Conservation (phyloP, 2,113 vertebrate species). For the Haemorhous mexicanus region DNA sequence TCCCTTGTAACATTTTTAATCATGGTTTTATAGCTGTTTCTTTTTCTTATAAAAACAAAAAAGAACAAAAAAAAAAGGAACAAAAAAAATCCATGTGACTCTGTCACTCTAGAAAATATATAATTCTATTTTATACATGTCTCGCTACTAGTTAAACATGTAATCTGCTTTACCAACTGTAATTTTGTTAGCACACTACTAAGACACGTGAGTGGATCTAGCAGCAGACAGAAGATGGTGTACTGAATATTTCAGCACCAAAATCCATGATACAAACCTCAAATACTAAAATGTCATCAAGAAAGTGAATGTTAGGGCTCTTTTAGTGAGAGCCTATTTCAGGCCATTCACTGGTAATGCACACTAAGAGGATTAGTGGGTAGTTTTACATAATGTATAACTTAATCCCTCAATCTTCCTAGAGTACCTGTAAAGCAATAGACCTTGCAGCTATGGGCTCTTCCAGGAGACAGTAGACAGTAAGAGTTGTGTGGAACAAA, state of each 20-base stretch:
- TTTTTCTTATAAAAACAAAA: slow-evolving; percentile 60
- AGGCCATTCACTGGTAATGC: slow-evolving; percentile 64
- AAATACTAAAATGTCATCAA: slow-evolving; percentile 58
- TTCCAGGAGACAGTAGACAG: slow-evolving; percentile 34
- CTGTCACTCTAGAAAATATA: slow-evolving; percentile 40
- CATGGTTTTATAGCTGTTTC: slow-evolving; percentile 67
- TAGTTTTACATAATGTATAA: slow-evolving; percentile 55
- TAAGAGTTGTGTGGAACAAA: not conserved
- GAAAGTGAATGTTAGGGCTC: slow-evolving; percentile 68
- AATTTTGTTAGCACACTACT: slow-evolving; percentile 59
- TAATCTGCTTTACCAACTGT: slow-evolving; percentile 62
- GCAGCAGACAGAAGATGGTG: slow-evolving; percentile 43
- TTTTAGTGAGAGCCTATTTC: slow-evolving; percentile 46
- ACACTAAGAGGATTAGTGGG: slow-evolving; percentile 63
- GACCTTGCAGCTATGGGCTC: slow-evolving; percentile 58
- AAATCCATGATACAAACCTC: slow-evolving; percentile 64
- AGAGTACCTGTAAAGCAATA: slow-evolving; percentile 63
- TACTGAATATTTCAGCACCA: slow-evolving; percentile 65
- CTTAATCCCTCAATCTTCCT: slow-evolving; percentile 58
- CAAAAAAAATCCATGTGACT: slow-evolving; percentile 26
- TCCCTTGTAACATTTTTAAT: slow-evolving; percentile 58
- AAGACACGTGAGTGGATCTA: slow-evolving; percentile 21
- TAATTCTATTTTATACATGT: slow-evolving; percentile 64
- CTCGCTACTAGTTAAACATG: slow-evolving; percentile 61
- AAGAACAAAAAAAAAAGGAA: not conserved